Percentiles rank a stretch among this genome's conserved stretches.
These are phyloP conservation scores for Indicator indicator DNA, from an alignment of 2,113 vertebrate genomes.

Conservation along the genomic window DNA sequence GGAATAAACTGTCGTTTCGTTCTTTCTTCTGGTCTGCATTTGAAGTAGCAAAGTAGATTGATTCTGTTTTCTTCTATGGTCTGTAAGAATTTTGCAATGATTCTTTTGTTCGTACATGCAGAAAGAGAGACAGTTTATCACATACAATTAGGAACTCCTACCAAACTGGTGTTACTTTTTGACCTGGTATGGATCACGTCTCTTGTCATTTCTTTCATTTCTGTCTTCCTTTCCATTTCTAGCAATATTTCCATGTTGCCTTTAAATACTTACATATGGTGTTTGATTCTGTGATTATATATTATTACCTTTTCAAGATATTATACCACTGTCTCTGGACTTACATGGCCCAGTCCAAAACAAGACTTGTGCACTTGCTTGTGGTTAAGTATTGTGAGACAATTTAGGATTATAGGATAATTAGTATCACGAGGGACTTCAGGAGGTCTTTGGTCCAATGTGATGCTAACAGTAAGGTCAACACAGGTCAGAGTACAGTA, in stretches of 20 bases:
- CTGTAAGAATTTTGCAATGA: neutral
- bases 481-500: neutral
- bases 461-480: neutral
- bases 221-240: neutral
- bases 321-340: neutral
- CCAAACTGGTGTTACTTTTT: neutral
- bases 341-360: neutral
- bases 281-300: neutral
- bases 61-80: neutral
- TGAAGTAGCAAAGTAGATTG: neutral
- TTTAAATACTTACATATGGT: neutral
- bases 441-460: neutral
- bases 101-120: neutral
- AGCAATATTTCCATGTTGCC: neutral
- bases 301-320: neutral
- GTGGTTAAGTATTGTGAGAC: neutral
- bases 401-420: neutral
- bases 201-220: neutral
- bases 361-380: neutral
- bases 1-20: neutral
- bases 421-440: neutral
- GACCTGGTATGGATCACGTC: neutral
- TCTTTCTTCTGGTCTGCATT: neutral
- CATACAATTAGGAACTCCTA: neutral
- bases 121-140: neutral